phyloP scores from a whole-genome alignment of 2,888 invertebrate genomes.

The Trachelus iudaicus region DNA sequence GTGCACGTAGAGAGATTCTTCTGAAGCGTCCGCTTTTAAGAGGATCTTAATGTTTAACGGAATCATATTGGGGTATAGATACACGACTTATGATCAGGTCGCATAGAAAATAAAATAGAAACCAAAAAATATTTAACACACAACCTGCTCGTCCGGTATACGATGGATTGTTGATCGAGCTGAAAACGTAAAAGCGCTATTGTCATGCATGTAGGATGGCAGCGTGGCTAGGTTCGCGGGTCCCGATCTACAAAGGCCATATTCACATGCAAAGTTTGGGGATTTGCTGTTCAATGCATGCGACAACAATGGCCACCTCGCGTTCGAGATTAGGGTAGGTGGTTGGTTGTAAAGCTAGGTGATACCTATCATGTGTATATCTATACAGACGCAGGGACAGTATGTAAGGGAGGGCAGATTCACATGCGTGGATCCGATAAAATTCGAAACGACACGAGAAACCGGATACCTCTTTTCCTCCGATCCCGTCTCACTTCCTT shows the following conservation, averaged over 20 bases:
- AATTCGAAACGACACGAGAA: neutral
- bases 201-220: slow-evolving; percentile 12
- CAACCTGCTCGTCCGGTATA: neutral
- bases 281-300: neutral
- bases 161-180: slow-evolving; percentile 1
- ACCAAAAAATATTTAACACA: neutral
- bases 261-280: slow-evolving; percentile 21
- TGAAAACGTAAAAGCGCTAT: neutral
- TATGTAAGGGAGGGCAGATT: neutral
- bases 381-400: neutral
- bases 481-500: neutral
- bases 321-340: slow-evolving; percentile 11
- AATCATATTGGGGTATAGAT: neutral
- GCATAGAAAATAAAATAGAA: neutral
- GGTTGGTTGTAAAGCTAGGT: slow-evolving; percentile 2
- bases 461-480: neutral
- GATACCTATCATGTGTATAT: neutral
- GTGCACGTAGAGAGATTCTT: neutral
- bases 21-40: neutral
- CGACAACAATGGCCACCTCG: slow-evolving; percentile 10
- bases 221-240: neutral
- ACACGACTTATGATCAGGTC: neutral
- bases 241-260: slow-evolving; percentile 13
- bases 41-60: neutral
- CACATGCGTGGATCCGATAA: neutral